These are phyloP conservation scores for Lithobates sylvaticus DNA, from an alignment of 2,797 vertebrate genomes.

Conservation along the genomic window DNA sequence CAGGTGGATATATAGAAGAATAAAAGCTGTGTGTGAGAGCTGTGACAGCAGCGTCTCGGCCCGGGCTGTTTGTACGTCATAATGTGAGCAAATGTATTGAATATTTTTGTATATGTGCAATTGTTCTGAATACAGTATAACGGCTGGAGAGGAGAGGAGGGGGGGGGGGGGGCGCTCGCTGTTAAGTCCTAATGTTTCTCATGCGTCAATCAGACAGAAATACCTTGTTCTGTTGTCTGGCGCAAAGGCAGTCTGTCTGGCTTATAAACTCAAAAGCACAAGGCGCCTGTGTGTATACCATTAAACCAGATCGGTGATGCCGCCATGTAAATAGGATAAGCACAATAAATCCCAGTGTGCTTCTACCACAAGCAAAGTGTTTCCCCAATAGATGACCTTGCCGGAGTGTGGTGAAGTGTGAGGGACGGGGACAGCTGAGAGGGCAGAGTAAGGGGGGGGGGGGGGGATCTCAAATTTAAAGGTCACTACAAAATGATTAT, in stretches of 20 bases:
- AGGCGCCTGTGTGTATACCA: conserved; percentile 59
- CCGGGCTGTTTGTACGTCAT: conserved; percentile 10
- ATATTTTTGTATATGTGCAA: background rate
- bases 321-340: conserved; percentile 38
- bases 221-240: conserved; percentile 41
- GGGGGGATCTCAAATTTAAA: conserved; percentile 38
- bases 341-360: conserved; percentile 25
- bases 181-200: conserved; percentile 14
- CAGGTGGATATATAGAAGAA: conserved; percentile 36
- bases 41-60: background rate
- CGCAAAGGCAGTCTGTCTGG: conserved; percentile 26
- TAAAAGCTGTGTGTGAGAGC: conserved; percentile 12
- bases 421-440: conserved; percentile 49
- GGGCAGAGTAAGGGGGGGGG: background rate
- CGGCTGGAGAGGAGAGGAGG: background rate
- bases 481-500: conserved; percentile 48
- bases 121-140: conserved; percentile 13
- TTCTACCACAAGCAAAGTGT: conserved; percentile 26
- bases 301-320: conserved; percentile 14
- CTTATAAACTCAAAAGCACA: conserved; percentile 22
- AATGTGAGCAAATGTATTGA: background rate
- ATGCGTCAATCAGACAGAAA: conserved; percentile 45
- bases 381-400: conserved; percentile 49
- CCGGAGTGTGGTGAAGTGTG: background rate
- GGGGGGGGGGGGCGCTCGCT: background rate